Base-by-base conservation (phyloP, 2,888 invertebrate genomes). In the Geophilus truncorum region DNA sequence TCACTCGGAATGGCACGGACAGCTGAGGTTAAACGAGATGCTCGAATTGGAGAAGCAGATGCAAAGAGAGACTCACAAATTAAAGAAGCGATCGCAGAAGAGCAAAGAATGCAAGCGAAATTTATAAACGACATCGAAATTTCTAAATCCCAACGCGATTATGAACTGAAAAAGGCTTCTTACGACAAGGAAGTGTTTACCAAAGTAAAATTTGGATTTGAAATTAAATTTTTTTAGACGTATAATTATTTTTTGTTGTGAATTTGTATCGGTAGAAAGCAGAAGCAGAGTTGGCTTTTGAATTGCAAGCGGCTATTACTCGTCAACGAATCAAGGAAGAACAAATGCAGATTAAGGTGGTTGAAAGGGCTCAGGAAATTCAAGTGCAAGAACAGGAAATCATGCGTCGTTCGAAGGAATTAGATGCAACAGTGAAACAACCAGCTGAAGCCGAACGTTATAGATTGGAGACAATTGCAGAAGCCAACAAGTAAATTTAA, bases 151-250 rank as follows among this genome's bases (percentile, higher is more conserved):
- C 94, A 96, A 86, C 90, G 98, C 83, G 97, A 98, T 88, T 98
- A 97, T 87, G 97, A 98, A 88, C 89, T 98, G 83, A 97, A 98
- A 87, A 97, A 98, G 87, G 97, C 98, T 7, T 94, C 94, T 1
- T 98, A 98, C 86, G 98, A 98, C 86, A 93, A 95, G 83, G 98
- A 98, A 90, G 97, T 98, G 57, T 95, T 97, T 87, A 96, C 97
- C 7, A 94, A 94, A 90, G 93, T 93, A 86, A 86, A 86, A 78
- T 84, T 86, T 83, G 9, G 7, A 34, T 77, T 0, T 12, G 62
- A 21, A 15, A 62, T 21, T 12, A 1, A 94, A 83, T 97, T 98
- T 90, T 96, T 98, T 51, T 95, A n/a, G n/a, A n/a, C n/a, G n/a
- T n/a, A n/a, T n/a, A n/a, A n/a, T n/a, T n/a, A n/a, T n/a, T n/a